A percentile compares a stretch with the other conserved stretches of the same genome.
Evolutionary conservation across 2,888 invertebrate species (phyloP).

Genomic region (Amphipyra berbera): DNA sequence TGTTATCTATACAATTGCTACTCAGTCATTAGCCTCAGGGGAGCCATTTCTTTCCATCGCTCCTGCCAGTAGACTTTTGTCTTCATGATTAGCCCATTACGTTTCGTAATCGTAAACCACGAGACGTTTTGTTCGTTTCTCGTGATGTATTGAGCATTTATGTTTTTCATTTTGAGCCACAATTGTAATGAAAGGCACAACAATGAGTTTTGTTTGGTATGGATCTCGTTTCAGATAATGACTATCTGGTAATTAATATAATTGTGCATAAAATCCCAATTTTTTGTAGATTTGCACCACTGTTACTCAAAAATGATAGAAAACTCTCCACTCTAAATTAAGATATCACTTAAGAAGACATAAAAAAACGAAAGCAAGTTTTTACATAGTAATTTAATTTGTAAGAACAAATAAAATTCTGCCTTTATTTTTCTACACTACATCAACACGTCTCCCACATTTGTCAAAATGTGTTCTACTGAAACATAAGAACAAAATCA

Average conservation of each 20-base stretch:
- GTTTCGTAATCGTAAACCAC: conserved; percentile 23
- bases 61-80: conserved; percentile 23
- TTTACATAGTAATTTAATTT: no score
- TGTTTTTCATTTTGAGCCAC: conserved; percentile 12
- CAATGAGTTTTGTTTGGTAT: conserved; percentile 10
- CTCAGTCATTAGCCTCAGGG: conserved; percentile 28
- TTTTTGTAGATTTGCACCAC: no score
- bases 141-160: conserved; percentile 12
- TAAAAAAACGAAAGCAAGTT: no score
- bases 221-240: no score
- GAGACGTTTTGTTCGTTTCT: conserved; percentile 25
- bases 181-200: conserved; percentile 15
- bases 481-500: conserved; percentile 26
- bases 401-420: no score
- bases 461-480: conserved; percentile 9
- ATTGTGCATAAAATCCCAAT: no score
- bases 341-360: no score
- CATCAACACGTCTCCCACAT: conserved; percentile 9
- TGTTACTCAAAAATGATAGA: no score
- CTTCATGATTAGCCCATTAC: conserved; percentile 35
- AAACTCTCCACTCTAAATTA: no score
- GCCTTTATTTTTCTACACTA: neutral
- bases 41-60: conserved; percentile 32
- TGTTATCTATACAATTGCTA: conserved; percentile 12
- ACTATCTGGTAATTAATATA: no score